Percentiles rank a stretch among this genome's conserved stretches.
phyloP scores from a whole-genome alignment of 2,113 vertebrate genomes.

The Pandion haliaetus region DNA sequence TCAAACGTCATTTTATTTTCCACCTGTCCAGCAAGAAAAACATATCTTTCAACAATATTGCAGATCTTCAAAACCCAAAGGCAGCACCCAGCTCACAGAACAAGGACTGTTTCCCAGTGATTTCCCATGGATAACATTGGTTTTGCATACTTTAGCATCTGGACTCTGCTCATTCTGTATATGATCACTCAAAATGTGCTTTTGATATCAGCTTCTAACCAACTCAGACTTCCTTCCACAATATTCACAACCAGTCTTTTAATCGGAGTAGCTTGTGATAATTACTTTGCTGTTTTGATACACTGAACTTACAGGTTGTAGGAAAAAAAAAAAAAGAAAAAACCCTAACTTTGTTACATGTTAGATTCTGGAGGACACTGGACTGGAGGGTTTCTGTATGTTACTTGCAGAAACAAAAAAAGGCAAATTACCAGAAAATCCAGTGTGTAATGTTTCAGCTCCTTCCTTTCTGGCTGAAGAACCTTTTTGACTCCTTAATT shows the following conservation, averaged over 20 bases:
- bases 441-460: neutral
- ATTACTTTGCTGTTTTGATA: neutral
- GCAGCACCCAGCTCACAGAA: neutral
- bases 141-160: neutral
- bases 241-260: neutral
- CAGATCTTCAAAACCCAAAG: neutral
- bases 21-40: neutral
- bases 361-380: neutral
- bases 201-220: neutral
- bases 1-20: neutral
- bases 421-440: neutral
- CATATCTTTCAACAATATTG: fast-evolving
- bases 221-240: neutral
- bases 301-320: neutral
- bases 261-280: neutral
- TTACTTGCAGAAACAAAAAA: neutral
- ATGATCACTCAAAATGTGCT: neutral
- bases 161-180: neutral
- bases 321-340: neutral
- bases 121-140: neutral
- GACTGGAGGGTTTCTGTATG: neutral
- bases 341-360: neutral
- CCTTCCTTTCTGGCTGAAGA: neutral
- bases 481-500: neutral
- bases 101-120: neutral